These are phyloP conservation scores for Larimichthys polyactis DNA, from an alignment of 2,113 vertebrate species.

Conservation along the genomic window DNA sequence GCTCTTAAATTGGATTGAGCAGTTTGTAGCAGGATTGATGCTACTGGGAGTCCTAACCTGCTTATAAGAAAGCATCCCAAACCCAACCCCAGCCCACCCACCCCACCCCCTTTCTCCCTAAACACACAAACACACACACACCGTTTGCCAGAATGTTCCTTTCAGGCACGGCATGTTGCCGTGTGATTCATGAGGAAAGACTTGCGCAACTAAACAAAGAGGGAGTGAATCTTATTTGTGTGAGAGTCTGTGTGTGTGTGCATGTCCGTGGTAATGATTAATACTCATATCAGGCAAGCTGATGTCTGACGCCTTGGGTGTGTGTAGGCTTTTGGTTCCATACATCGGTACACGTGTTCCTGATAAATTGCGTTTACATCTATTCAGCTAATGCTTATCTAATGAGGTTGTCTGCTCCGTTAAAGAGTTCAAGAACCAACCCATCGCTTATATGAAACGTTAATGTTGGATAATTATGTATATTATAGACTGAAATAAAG, in stretches of 20 bases:
- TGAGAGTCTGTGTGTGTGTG: not conserved
- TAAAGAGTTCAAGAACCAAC: not conserved
- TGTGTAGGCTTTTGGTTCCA: conserved; percentile 30
- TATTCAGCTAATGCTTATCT: conserved; percentile 63
- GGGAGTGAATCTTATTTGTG: conserved; percentile 4
- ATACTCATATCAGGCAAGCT: conserved; percentile 33
- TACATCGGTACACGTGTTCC: conserved; percentile 2
- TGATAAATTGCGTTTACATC: conserved; percentile 70
- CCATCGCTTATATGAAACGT: conserved; percentile 17
- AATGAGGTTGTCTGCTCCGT: conserved; percentile 50
- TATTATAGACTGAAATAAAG: not conserved
- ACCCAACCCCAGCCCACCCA: conserved; percentile 15
- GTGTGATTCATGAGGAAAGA: conserved; percentile 40
- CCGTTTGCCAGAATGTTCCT: conserved; percentile 34
- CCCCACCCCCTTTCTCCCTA: not conserved
- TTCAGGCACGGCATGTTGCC: conserved; percentile 7
- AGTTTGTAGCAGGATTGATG: conserved; percentile 75
- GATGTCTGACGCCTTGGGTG: conserved; percentile 39
- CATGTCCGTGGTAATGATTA: conserved; percentile 21
- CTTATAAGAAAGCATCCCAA: conserved; percentile 58
- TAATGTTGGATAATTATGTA: conserved; percentile 1
- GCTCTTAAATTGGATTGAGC: conserved; percentile 74
- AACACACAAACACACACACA: not conserved
- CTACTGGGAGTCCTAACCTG: conserved; percentile 70
- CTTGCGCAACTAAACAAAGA: conserved; percentile 14